Percentiles rank a stretch among this genome's conserved stretches.
These are phyloP conservation scores for Neodiprion virginianus DNA, from an alignment of 1,140 invertebrate genomes.

Conservation along the genomic window DNA sequence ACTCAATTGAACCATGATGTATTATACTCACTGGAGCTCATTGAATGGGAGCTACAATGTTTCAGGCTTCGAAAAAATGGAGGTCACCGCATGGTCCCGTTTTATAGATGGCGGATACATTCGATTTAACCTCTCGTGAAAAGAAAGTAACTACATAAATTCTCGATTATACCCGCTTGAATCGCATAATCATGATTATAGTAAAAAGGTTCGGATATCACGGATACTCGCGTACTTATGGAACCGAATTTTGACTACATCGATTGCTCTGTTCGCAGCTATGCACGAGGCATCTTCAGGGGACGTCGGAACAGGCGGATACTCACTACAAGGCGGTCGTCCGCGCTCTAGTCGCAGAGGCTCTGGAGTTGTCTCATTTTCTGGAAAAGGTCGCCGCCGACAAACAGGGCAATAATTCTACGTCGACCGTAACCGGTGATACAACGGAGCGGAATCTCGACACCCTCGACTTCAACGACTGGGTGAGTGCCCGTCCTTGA, in stretches of 20 bases:
- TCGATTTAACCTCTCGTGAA: too few relatives aligned
- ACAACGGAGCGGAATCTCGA: slow-evolving; percentile 72
- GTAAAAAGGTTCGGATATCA: slow-evolving; percentile 16
- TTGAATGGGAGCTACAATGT: too few relatives aligned
- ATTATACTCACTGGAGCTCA: too few relatives aligned
- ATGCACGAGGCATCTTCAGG: slow-evolving; percentile 72
- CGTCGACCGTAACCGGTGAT: slow-evolving; percentile 28
- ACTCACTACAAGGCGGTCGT: slow-evolving; percentile 91
- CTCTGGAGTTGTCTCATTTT: slow-evolving; percentile 87
- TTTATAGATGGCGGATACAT: too few relatives aligned
- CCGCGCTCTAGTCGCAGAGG: slow-evolving; percentile 88
- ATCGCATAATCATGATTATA: not conserved
- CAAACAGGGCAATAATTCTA: slow-evolving; percentile 47
- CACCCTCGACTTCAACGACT: slow-evolving; percentile 83
- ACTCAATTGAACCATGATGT: too few relatives aligned
- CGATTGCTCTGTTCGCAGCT: slow-evolving; percentile 58
- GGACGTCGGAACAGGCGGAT: slow-evolving; percentile 67
- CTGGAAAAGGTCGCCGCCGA: slow-evolving; percentile 76
- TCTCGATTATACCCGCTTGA: too few relatives aligned
- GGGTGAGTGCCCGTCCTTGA: slow-evolving; percentile 68
- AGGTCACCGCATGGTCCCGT: too few relatives aligned
- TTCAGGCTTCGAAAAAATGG: too few relatives aligned
- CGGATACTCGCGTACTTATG: not conserved
- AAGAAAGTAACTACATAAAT: too few relatives aligned
- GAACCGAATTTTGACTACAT: not conserved